Percentiles rank a stretch among this genome's conserved stretches.
Evolutionary conservation across 2,797 vertebrate genomes (phyloP).

Genomic region (Morus bassanus): DNA sequence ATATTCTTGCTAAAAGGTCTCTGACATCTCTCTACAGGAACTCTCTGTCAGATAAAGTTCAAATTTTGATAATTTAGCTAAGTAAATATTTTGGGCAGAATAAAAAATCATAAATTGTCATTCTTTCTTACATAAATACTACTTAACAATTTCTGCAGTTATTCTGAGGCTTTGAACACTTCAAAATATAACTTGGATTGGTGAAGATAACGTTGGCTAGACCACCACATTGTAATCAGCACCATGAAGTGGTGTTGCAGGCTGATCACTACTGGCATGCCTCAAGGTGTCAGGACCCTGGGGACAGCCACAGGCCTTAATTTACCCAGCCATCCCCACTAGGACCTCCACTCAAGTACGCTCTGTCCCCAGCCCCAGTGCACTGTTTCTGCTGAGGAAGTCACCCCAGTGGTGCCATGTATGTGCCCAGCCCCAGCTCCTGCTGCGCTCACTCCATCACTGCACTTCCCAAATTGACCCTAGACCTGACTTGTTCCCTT

Average conservation of each 20-base stretch:
- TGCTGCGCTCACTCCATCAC: not conserved
- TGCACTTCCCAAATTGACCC: not conserved
- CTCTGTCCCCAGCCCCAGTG: no score
- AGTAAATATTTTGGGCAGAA: not conserved
- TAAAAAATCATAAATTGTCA: not conserved
- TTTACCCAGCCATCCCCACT: not conserved
- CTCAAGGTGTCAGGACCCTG: not conserved
- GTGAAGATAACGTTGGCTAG: not conserved
- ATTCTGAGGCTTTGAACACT: not conserved
- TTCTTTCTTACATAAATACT: not conserved
- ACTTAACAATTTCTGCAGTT: not conserved
- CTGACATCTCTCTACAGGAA: not conserved
- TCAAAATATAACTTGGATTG: not conserved
- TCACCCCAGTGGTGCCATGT: not conserved
- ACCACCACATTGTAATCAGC: not conserved
- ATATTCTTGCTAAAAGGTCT: not conserved
- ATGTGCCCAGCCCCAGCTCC: not conserved
- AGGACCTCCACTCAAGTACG: not conserved
- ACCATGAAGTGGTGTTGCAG: not conserved
- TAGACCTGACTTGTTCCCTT: not conserved
- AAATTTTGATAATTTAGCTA: slow-evolving; percentile 12
- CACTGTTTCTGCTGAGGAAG: not conserved
- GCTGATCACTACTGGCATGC: not conserved
- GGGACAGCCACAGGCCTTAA: not conserved
- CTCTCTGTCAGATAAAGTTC: slow-evolving; percentile 8